A percentile compares a stretch with the other conserved stretches of the same genome.
phyloP scores from a whole-genome alignment of 2,797 vertebrate species.

The Molossus alvarezi region DNA sequence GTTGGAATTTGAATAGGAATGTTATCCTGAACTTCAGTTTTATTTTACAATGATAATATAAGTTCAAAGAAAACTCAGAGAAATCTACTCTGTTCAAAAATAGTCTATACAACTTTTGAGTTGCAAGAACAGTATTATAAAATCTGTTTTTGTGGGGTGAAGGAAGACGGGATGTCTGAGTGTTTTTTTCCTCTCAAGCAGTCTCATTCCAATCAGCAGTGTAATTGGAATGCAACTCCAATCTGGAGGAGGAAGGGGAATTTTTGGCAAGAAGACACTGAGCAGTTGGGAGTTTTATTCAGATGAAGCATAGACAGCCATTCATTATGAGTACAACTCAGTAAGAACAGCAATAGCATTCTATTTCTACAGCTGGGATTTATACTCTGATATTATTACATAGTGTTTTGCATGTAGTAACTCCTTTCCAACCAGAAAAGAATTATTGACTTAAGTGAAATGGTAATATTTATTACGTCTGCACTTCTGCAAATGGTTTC shows the following conservation, averaged over 20 bases:
- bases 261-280: constrained; percentile 88
- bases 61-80: constrained; percentile 64
- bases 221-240: constrained; percentile 91
- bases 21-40: constrained; percentile 9
- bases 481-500: constrained; percentile 57
- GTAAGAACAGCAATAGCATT: constrained; percentile 87
- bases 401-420: constrained; percentile 56
- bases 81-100: constrained; percentile 67
- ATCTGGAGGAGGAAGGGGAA: constrained; percentile 90
- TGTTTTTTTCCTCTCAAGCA: constrained; percentile 76
- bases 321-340: constrained; percentile 89
- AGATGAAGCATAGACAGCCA: constrained; percentile 89
- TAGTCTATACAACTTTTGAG: constrained; percentile 52
- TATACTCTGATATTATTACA: constrained; percentile 83
- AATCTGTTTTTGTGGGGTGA: constrained; percentile 74
- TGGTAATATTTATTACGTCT: constrained; percentile 63
- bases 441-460: constrained; percentile 65
- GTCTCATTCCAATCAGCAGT: constrained; percentile 90
- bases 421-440: constrained; percentile 57
- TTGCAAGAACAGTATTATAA: constrained; percentile 69
- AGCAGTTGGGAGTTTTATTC: constrained; percentile 91
- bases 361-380: constrained; percentile 89
- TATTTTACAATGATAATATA: constrained; percentile 61
- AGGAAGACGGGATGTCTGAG: constrained; percentile 64
- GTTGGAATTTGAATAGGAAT: constrained; percentile 76